A percentile compares a stretch with the other conserved stretches of the same genome.
Conservation (phyloP, 2,888 invertebrate species). For the Reticulitermes lucifugus region DNA sequence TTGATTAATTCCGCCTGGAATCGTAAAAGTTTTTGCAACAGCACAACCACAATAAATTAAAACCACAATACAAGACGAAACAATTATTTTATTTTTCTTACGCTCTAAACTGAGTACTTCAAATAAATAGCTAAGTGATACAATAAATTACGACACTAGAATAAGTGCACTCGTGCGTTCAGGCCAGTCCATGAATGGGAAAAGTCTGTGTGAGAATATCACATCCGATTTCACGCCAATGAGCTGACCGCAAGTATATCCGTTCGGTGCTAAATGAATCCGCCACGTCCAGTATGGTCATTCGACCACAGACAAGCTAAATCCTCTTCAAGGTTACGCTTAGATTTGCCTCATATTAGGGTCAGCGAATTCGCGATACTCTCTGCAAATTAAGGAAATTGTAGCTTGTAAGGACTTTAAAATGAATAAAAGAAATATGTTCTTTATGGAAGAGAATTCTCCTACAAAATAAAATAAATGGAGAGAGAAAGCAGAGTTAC, state of each 20-base stretch:
- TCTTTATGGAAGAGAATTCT: too few species aligned
- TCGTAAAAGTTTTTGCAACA: too few species aligned
- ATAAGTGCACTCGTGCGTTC: slow-evolving; percentile 2
- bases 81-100: too few species aligned
- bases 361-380: not conserved
- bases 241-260: slow-evolving; percentile 29
- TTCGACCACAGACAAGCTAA: not conserved
- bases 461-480: too few species aligned
- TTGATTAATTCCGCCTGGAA: too few species aligned
- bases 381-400: not conserved
- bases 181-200: not conserved
- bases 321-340: not conserved
- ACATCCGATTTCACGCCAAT: slow-evolving; percentile 13
- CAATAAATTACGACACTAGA: slow-evolving; percentile 14
- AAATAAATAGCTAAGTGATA: not conserved
- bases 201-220: not conserved
- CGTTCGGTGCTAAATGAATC: not conserved
- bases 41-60: too few species aligned
- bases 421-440: too few species aligned
- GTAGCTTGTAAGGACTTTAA: too few species aligned
- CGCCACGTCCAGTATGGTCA: not conserved
- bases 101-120: not conserved
- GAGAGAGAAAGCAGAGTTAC: too few species aligned
- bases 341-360: not conserved
- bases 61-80: too few species aligned